phyloP scores from a whole-genome alignment of 1,140 invertebrate genomes.

The Pomacea maculata region DNA sequence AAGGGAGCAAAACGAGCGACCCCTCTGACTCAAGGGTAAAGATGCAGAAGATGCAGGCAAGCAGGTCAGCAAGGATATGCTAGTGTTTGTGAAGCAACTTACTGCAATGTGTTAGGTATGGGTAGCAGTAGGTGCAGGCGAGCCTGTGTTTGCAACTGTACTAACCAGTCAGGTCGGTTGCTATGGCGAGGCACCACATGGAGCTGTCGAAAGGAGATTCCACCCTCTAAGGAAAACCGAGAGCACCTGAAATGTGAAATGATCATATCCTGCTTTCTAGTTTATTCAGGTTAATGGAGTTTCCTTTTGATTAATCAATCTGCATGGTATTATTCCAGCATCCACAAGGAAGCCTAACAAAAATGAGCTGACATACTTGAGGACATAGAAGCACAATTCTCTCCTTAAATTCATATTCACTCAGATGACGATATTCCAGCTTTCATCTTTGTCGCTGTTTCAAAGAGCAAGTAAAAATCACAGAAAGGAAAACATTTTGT shows the following conservation, averaged over 20 bases:
- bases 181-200: conserved; percentile 73
- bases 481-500: too few relatives aligned
- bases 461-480: too few relatives aligned
- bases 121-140: conserved; percentile 33
- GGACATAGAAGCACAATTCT: too few relatives aligned
- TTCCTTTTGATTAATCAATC: too few relatives aligned
- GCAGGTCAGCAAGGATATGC: neutral
- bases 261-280: too few relatives aligned
- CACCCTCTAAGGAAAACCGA: conserved; percentile 82
- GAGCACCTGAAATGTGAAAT: conserved; percentile 74
- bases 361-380: too few relatives aligned
- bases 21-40: neutral
- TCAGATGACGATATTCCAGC: too few relatives aligned
- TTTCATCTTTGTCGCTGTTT: too few relatives aligned
- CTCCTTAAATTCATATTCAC: too few relatives aligned
- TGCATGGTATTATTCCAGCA: too few relatives aligned
- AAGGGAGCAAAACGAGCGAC: neutral
- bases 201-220: conserved; percentile 75
- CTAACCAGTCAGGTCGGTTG: conserved; percentile 72
- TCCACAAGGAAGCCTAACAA: too few relatives aligned
- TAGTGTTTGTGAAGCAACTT: conserved; percentile 25
- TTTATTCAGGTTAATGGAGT: too few relatives aligned
- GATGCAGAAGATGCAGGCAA: neutral
- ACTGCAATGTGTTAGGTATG: conserved; percentile 33
- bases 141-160: conserved; percentile 40